Base-by-base conservation (phyloP, 2,113 vertebrate species). In the Phyllostomus hastatus region DNA sequence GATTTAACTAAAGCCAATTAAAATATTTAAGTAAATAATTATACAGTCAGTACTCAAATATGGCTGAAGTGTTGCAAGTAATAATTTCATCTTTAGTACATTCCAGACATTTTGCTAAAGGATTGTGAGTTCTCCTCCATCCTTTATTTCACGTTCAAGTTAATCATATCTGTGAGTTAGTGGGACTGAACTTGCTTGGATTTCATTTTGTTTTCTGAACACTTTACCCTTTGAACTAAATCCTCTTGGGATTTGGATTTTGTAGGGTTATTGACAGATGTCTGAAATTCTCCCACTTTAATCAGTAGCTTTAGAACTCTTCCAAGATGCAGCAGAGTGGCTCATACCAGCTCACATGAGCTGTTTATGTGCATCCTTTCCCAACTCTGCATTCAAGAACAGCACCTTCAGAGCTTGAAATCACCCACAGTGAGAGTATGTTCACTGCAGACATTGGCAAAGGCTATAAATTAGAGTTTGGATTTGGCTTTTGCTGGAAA, bases 181-280 rank as follows among this genome's bases (percentile, higher is more conserved):
- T 90, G 59, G 19, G 50, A 81, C 31, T 46, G 19, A 94, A 76
- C 5, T 6, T 22, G 24, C 43, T 70, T 89, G 57, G 28, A 14
- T 81, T 95, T 85, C 7, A 12, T n/a, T 94, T 84, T 52, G 75
- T 70, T 89, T 91, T 84, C 69, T 81, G 52, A 82, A 69, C 61
- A 85, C 16, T 75, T 92, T 75, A 88, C 72, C 24, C 22, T 91
- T 95, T 89, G 69, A 89, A 75, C 35, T 95, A 64, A 92, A 87
- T 76, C 57, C 20, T 92, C 43, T 72, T 72, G 67, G 64, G 52
- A 52, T 73, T 67, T 64, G 24, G 43, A 73, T 75, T 94, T 81
- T 59, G 14, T 35, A 69, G 46, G 28, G 66, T 88, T 70, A 64
- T 76, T 48, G 79, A n/a, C 64, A 94, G 64, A 66, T 41, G 28